A percentile compares a stretch with the other conserved stretches of the same genome.
phyloP scores from a whole-genome alignment of 2,888 invertebrate species.

The Drosophila affinis region DNA sequence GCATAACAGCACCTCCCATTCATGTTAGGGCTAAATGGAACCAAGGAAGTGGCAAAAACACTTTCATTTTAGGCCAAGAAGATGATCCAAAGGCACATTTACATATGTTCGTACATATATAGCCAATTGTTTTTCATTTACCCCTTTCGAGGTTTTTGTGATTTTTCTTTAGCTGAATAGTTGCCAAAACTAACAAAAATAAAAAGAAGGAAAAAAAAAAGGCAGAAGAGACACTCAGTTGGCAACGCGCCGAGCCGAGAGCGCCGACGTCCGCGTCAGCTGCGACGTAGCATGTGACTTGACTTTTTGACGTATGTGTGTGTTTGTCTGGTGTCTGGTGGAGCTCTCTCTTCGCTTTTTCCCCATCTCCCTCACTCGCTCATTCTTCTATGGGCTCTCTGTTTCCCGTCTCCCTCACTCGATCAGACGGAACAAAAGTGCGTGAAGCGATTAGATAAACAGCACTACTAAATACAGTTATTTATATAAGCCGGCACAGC shows the following conservation, averaged over 20 bases:
- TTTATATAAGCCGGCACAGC: conserved; percentile 63
- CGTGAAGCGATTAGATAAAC: conserved; percentile 71
- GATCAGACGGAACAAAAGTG: conserved; percentile 47
- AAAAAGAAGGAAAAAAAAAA: conserved; percentile 38
- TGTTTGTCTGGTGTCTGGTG: conserved; percentile 11
- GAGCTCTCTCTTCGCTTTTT: conserved; percentile 3
- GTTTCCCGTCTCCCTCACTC: conserved; percentile 7
- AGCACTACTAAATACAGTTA: conserved; percentile 41
- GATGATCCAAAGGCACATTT: conserved; percentile 22
- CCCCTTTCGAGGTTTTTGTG: conserved; percentile 73
- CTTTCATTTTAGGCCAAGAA: conserved; percentile 37
- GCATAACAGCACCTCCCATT: conserved; percentile 23
- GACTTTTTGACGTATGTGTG: conserved; percentile 19
- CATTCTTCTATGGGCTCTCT: neutral
- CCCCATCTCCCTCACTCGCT: conserved; percentile 18
- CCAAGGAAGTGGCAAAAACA: conserved; percentile 16
- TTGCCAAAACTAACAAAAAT: conserved; percentile 58
- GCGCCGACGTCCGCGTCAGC: conserved; percentile 52
- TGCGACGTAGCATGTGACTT: conserved; percentile 68
- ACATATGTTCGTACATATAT: conserved; percentile 18
- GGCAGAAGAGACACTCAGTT: conserved; percentile 42
- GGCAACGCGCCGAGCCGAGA: conserved; percentile 56
- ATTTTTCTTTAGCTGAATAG: conserved; percentile 27
- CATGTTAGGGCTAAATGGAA: neutral
- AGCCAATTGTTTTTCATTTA: conserved; percentile 75